A percentile compares a stretch with the other conserved stretches of the same genome.
Evolutionary conservation across 2,888 invertebrate genomes (phyloP).

Genomic region (Mythimna vitellina): DNA sequence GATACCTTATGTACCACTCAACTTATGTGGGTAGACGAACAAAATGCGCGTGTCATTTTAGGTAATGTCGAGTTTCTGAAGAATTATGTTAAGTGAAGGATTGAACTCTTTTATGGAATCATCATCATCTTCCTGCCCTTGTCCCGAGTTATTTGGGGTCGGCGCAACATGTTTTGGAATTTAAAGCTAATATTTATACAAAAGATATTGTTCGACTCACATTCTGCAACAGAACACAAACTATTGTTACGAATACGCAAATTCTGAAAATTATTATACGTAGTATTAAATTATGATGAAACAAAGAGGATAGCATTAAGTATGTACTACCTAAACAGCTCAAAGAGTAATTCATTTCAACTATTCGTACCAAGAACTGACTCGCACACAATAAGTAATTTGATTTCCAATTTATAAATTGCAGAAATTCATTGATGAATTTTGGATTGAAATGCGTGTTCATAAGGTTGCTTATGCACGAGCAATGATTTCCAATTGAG

Average conservation of each 20-base stretch:
- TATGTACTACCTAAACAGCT: conserved; percentile 27
- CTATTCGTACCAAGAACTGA: background rate
- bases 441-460: background rate
- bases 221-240: background rate
- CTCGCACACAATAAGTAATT: conserved; percentile 5
- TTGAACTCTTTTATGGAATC: conserved; percentile 4
- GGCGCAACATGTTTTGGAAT: too few relatives aligned
- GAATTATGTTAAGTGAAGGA: conserved; percentile 7
- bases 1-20: conserved; percentile 24
- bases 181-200: background rate
- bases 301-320: conserved; percentile 18
- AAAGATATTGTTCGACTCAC: background rate
- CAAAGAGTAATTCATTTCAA: conserved; percentile 33
- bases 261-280: conserved; percentile 22
- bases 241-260: conserved; percentile 8
- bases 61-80: conserved; percentile 9
- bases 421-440: background rate
- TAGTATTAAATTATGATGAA: conserved; percentile 8
- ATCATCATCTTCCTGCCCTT: too few relatives aligned
- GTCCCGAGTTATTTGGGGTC: too few relatives aligned
- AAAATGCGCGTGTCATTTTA: conserved; percentile 9
- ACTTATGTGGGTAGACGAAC: conserved; percentile 17
- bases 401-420: conserved; percentile 4
- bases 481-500: conserved; percentile 24
- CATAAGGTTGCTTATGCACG: conserved; percentile 1